Conservation (phyloP, 2,888 invertebrate genomes). For the Muscina levida region DNA sequence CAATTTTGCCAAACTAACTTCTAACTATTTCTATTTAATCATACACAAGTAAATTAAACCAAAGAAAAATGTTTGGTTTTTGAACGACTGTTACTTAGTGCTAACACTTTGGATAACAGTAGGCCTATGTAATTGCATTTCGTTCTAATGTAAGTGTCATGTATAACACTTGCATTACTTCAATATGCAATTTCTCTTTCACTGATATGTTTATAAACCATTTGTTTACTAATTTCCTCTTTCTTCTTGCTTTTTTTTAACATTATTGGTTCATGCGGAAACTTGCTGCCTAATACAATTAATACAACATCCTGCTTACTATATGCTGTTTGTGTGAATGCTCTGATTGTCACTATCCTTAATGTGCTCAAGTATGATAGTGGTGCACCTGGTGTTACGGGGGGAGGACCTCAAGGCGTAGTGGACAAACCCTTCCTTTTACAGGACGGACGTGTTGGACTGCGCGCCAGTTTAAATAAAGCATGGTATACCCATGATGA, state of each 20-base stretch:
- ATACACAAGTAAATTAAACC: too few relatives aligned
- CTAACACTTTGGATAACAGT: too few relatives aligned
- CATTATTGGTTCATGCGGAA: not conserved
- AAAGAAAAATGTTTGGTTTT: too few relatives aligned
- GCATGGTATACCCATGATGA: slow-evolving; percentile 92
- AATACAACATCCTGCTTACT: slow-evolving; percentile 13
- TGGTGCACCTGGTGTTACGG: slow-evolving; percentile 46
- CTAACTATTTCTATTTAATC: too few relatives aligned
- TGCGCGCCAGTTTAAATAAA: slow-evolving; percentile 90
- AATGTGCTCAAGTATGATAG: slow-evolving; percentile 68
- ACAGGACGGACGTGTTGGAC: slow-evolving; percentile 89
- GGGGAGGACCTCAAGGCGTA: slow-evolving; percentile 84
- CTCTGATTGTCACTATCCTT: not conserved
- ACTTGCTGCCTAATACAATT: not conserved
- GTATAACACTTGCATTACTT: not conserved
- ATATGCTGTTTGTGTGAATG: too few relatives aligned
- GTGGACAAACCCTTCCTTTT: slow-evolving; percentile 92
- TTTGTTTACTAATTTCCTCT: not conserved
- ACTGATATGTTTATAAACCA: too few relatives aligned
- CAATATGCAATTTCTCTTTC: too few relatives aligned
- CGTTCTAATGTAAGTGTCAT: not conserved
- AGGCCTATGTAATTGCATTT: slow-evolving; percentile 22
- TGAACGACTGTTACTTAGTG: too few relatives aligned
- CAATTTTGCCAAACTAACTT: too few relatives aligned
- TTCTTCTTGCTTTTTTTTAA: not conserved